These are phyloP conservation scores for Leptinotarsa rubiginosa DNA, from an alignment of 2,888 invertebrate genomes.

Conservation along the genomic window DNA sequence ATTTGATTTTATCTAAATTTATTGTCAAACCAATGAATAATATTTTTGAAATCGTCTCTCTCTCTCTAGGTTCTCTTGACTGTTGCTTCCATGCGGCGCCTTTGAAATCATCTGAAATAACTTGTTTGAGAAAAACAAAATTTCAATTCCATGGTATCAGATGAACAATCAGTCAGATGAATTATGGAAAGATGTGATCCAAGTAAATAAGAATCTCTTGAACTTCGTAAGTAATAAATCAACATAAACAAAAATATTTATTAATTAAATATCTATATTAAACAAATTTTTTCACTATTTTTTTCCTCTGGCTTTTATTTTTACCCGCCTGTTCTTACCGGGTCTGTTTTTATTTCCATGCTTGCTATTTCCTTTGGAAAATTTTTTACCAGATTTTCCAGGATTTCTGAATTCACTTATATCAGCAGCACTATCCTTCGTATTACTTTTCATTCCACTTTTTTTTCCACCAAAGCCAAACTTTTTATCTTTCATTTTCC, in stretches of 20 bases:
- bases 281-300: slow-evolving; percentile 23
- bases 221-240: background rate
- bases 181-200: too few species aligned
- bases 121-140: too few species aligned
- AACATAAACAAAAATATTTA: background rate
- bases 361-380: slow-evolving; percentile 45
- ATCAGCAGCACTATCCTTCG: slow-evolving; percentile 80
- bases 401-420: slow-evolving; percentile 70
- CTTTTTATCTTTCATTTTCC: slow-evolving; percentile 82
- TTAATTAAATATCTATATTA: background rate
- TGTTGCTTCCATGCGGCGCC: too few species aligned
- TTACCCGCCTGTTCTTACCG: slow-evolving; percentile 66
- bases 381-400: slow-evolving; percentile 54
- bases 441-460: slow-evolving; percentile 88
- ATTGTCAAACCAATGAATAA: too few species aligned
- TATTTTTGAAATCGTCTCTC: too few species aligned
- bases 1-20: too few species aligned
- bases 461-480: slow-evolving; percentile 98
- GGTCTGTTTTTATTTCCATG: slow-evolving; percentile 55
- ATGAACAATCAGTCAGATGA: too few species aligned
- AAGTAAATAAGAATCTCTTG: background rate
- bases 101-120: too few species aligned
- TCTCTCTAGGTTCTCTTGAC: too few species aligned
- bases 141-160: too few species aligned
- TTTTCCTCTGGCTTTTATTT: slow-evolving; percentile 62